A percentile compares a stretch with the other conserved stretches of the same genome.
These are phyloP conservation scores for Atopsyche davidsoni DNA, from an alignment of 1,140 invertebrate genomes.

Conservation along the genomic window DNA sequence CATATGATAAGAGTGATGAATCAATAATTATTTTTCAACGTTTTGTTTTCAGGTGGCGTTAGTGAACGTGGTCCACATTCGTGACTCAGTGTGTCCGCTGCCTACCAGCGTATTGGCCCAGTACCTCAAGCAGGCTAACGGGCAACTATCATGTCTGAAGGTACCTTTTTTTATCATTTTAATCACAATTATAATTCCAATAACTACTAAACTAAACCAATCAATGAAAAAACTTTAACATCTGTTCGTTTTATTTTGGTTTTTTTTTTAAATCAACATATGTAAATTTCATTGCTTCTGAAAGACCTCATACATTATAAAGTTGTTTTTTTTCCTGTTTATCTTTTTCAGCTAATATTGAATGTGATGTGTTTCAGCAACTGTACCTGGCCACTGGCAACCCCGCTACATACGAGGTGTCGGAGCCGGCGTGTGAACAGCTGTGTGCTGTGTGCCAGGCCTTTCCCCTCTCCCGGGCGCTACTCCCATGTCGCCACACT, in stretches of 20 bases:
- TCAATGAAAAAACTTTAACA: not conserved
- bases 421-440: conserved; percentile 48
- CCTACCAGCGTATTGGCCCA: conserved; percentile 72
- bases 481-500: conserved; percentile 74
- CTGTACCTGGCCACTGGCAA: conserved; percentile 65
- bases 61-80: conserved; percentile 73
- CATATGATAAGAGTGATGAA: no score
- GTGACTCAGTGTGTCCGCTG: conserved; percentile 67
- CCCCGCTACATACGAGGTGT: conserved; percentile 53
- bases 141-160: conserved; percentile 73
- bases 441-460: conserved; percentile 76
- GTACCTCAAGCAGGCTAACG: conserved; percentile 75
- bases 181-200: not conserved
- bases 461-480: conserved; percentile 65
- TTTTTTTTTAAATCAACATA: no score
- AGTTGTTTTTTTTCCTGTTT: no score
- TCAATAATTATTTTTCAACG: no score
- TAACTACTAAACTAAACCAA: not conserved
- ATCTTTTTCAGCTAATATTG: no score
- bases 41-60: conserved; percentile 61
- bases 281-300: no score
- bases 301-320: no score
- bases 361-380: conserved; percentile 54
- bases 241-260: not conserved
- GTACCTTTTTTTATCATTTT: conserved; percentile 44